Percentiles rank a stretch among this genome's conserved stretches.
These are phyloP conservation scores for Autographa gamma DNA, from an alignment of 2,888 invertebrate species.

Conservation along the genomic window DNA sequence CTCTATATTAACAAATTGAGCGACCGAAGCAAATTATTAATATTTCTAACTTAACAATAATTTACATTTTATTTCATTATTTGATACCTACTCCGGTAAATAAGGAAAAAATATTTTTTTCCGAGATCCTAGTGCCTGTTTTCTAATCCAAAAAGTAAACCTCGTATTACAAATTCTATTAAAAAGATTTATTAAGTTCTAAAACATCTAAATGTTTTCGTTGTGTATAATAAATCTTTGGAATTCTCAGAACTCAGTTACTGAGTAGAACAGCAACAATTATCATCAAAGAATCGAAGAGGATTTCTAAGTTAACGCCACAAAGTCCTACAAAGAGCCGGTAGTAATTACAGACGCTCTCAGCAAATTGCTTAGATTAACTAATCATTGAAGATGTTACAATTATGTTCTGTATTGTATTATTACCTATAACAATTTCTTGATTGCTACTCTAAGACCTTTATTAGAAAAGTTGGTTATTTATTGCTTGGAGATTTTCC, in stretches of 20 bases:
- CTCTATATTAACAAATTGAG: too few species aligned
- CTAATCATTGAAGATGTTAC: constrained; percentile 54
- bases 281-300: constrained; percentile 56
- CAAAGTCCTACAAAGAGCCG: constrained; percentile 44
- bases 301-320: constrained; percentile 53
- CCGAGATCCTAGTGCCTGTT: too few species aligned
- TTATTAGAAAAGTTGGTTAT: background rate
- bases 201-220: background rate
- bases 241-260: constrained; percentile 15
- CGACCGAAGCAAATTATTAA: too few species aligned
- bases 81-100: constrained; percentile 23
- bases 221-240: background rate
- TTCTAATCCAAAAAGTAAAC: too few species aligned
- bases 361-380: constrained; percentile 57
- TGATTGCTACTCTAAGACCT: constrained; percentile 31
- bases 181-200: too few species aligned
- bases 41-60: too few species aligned
- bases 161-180: too few species aligned
- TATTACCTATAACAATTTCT: constrained; percentile 31
- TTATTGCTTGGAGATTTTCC: background rate
- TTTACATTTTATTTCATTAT: too few species aligned
- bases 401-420: constrained; percentile 42
- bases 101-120: too few species aligned
- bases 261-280: constrained; percentile 41
- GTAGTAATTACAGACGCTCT: constrained; percentile 54